Evolutionary conservation across 2,113 vertebrate species (phyloP), one percentile per base, ranked within the genome.

Genomic region (Forbesichthys papilliferus): DNA sequence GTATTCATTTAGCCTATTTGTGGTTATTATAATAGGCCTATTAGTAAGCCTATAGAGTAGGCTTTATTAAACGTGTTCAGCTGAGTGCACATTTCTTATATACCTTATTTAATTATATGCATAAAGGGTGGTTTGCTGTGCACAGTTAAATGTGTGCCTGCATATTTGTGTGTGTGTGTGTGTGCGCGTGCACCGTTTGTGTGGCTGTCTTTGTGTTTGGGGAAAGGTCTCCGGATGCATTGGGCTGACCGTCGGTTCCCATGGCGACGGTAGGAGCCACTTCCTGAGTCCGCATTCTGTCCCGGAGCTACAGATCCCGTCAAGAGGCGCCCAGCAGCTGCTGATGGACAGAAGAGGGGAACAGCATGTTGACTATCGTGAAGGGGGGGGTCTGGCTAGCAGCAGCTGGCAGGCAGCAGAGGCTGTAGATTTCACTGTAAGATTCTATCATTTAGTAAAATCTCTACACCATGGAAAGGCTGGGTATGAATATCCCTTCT

Each of bases 161-260:
- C 8, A 27, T 27, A 27, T 2, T 27, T 20, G 16, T 16, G 46
- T 18, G 47, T 48, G 47, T 18, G 46, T 10, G 14, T 48, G 47
- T 49, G 16, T 9, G 61, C 11, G 47, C 48, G 16, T 9, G 49
- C 49, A 9, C 49, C 86, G 84, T 88, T 84, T 89, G 85, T 88
- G 88, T 89, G 87, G 87, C 87, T 73, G 84, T 79, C 83, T 89
- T 89, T 90, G 84, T 90, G 88, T 90, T 88, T 87, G 89, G 88
- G 89, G 89, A 88, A 87, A 88, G 89, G 88, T 90, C 89, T 91
- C 89, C 86, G 89, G 88, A 85, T 79, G 78, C 54, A 34, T 75
- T 69, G 78, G 75, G 80, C 82, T 85, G 81, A 86, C 86, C 82
- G 83, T 84, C 80, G 46, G 88, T 91, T 90, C 73, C 87, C 68